Evolutionary conservation across 2,888 invertebrate species (phyloP), one percentile per base, ranked within the genome.

Genomic region (Pycnomerus fuliginosus): DNA sequence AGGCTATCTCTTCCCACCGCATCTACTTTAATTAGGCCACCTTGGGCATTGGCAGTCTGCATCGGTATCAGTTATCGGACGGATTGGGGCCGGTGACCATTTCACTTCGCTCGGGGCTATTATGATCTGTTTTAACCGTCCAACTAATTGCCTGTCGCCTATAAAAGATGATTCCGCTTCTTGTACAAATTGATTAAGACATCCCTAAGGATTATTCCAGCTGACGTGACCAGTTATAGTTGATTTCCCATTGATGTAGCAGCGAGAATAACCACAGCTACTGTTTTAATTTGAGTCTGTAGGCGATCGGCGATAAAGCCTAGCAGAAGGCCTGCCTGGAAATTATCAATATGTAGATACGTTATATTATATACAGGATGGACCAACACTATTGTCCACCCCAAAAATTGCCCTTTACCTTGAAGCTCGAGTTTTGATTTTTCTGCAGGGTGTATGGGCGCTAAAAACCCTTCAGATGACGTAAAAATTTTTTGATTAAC

Each of bases 11-110:
- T 48, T 49, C 48, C 51, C 56, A 52, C 48, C 49, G 54, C 49
- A 48, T 55, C 53, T 54, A 38, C 44, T 55, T 58, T 58, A 56
- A 56, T 56, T 52, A 56, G 53, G 50, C 52, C 51, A 52, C 56
- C 52, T 52, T 48, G 41, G 33, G 46, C 44, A 47, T 41, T 48
- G 33, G 34, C 41, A 48, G 46, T 43, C 42, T 37, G 37, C 27
- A 29, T 33, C 42, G 29, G 33, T 44, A 35, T 33, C 42, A 30
- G 39, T 44, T 37, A 38, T 41, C 41, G 16, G 10, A 22, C n/a
- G n/a, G 8, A 17, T 16, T 2, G 24, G 16, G 34, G 38, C 32
- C 23, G 29, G 13, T 40, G 39, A 45, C 44, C 39, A 39, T 32
- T 34, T 11, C 30, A 22, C 11, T 36, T 33, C n/a, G 34, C 5